Evolutionary conservation across 2,888 invertebrate genomes (phyloP).

Genomic region (Synanthedon tipuliformis): DNA sequence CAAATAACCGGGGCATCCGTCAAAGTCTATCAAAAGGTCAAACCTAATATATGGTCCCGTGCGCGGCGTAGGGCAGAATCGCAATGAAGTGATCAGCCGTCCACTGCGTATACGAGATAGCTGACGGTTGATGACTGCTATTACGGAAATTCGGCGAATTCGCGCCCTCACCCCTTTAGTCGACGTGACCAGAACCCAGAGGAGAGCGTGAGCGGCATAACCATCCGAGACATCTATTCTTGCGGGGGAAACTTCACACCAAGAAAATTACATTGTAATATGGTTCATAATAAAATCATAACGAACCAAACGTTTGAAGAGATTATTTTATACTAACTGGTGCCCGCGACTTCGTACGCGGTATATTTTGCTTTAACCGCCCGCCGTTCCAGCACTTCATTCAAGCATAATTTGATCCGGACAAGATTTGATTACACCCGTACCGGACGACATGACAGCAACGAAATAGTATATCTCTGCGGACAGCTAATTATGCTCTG

Average conservation of each 20-base stretch:
- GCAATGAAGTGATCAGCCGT: conserved; percentile 38
- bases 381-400: too few species aligned
- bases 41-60: neutral
- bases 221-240: conserved; percentile 1
- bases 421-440: too few species aligned
- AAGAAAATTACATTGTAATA: neutral
- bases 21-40: neutral
- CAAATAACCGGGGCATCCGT: neutral
- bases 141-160: conserved; percentile 49
- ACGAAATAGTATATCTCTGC: too few species aligned
- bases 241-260: neutral
- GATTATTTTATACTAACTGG: neutral
- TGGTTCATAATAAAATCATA: neutral
- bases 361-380: too few species aligned
- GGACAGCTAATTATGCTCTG: too few species aligned
- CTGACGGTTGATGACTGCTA: conserved; percentile 39
- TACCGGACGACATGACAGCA: too few species aligned
- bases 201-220: conserved; percentile 32
- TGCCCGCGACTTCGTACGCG: too few species aligned
- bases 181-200: conserved; percentile 43
- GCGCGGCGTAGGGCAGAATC: conserved; percentile 13
- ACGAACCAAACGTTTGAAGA: neutral
- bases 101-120: conserved; percentile 11
- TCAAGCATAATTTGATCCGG: too few species aligned
- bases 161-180: conserved; percentile 47